Evolutionary conservation across 2,113 vertebrate species (phyloP), one percentile per base, ranked within the genome.

Genomic region (Hemicordylus capensis): DNA sequence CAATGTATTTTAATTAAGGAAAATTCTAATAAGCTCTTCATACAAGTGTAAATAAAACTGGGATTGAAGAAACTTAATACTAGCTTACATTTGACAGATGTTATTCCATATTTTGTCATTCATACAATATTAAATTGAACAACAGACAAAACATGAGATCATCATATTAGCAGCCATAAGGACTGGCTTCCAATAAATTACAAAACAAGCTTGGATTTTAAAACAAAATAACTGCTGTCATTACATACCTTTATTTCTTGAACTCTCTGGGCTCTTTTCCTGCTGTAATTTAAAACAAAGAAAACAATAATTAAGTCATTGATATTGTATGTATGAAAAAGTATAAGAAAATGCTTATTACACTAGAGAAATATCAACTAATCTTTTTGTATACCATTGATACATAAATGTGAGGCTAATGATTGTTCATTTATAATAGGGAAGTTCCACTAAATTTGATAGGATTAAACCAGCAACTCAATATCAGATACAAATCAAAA

Each of bases 211-310:
- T 56, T 56, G 59, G 0, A 73, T 83, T 85, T 89, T 87, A 78
- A 94, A 91, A 94, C 85, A 8, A 87, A 69, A 78, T 26, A 80
- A 20, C 51, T 28, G 26, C 26, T 31, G 6, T 34, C 64, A 69
- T 28, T 67, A n/a, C 96, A 94, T 95, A 97, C 96, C 96, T 95
- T 94, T 96, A 85, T 91, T 92, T 94, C 95, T 95, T 94, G 92
- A 92, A 91, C 48, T 94, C 88, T 96, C 96, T 88, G 95, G 94
- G 87, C 64, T 95, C 88, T 93, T 97, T 92, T 97, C 96, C 91
- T 96, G 96, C 96, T 97, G 96, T 88, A 96, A 96, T 93, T 86
- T 91, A 95, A 95, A 95, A 90, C 63, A 17, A 95, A 54, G 95
- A 95, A 94, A 89, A 48, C 37, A 80, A 87, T 37, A 84, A 82